phyloP scores from a whole-genome alignment of 64 coral and sea anemone species.

The Stichodactyla mertensii region DNA sequence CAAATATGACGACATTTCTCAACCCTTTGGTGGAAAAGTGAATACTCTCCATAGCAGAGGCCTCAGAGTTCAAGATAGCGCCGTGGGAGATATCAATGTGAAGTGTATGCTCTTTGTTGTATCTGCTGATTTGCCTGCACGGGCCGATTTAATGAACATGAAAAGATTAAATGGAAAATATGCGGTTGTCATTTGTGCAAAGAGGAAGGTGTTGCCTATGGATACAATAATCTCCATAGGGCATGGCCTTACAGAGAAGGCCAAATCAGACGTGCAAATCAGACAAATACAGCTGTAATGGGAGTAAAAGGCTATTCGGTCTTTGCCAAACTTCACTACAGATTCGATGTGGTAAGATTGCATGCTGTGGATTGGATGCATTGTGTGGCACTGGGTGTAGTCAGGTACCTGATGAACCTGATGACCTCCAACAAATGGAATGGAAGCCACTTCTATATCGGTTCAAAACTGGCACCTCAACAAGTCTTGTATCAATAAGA shows the following conservation, averaged over 20 bases:
- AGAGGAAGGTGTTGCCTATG: slow-evolving; percentile 3
- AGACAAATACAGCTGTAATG: slow-evolving; percentile 20
- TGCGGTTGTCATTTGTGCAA: slow-evolving; percentile 41
- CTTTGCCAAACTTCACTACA: slow-evolving; percentile 20
- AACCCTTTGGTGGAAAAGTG: slow-evolving; percentile 27
- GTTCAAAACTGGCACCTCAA: slow-evolving; percentile 31
- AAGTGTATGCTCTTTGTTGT: slow-evolving; percentile 56
- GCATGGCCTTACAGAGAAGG: slow-evolving; percentile 25
- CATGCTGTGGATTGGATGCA: slow-evolving; percentile 58
- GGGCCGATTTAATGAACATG: slow-evolving; percentile 57
- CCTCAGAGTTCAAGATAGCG: slow-evolving; percentile 28
- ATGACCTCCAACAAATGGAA: slow-evolving; percentile 31
- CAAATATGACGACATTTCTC: too few relatives aligned
- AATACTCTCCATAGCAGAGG: slow-evolving; percentile 30
- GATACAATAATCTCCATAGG: slow-evolving; percentile 18
- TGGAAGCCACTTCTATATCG: slow-evolving; percentile 45
- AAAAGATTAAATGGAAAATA: slow-evolving; percentile 37
- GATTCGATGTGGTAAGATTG: slow-evolving; percentile 16
- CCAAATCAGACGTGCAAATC: background rate
- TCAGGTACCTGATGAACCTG: slow-evolving; percentile 49
- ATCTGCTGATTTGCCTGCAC: slow-evolving; percentile 46
- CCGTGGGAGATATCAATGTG: slow-evolving; percentile 59
- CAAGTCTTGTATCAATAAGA: slow-evolving; percentile 44
- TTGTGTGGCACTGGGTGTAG: slow-evolving; percentile 48
- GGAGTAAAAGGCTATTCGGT: slow-evolving; percentile 32